Percentiles rank a stretch among this genome's conserved stretches.
phyloP scores from a whole-genome alignment of 2,888 invertebrate genomes.

The Eupelmus urozonus region DNA sequence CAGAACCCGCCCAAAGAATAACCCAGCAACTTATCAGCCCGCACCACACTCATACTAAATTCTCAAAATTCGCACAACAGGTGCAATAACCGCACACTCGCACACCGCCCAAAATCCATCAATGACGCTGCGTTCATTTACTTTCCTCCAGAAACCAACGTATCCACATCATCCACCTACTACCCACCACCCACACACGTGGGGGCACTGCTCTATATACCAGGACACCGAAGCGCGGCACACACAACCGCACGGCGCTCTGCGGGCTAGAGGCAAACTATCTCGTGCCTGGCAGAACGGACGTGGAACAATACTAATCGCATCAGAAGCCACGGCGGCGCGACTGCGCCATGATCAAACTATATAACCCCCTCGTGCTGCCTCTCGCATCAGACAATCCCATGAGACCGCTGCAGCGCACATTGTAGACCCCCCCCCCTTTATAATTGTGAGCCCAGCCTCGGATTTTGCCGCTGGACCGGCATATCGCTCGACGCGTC shows the following conservation, averaged over 20 bases:
- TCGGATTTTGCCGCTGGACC: neutral
- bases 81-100: conserved; percentile 14
- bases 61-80: conserved; percentile 16
- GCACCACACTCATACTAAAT: no score
- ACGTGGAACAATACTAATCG: conserved; percentile 70
- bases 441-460: no score
- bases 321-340: conserved; percentile 65
- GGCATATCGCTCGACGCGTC: no score
- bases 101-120: conserved; percentile 37
- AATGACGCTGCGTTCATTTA: no score
- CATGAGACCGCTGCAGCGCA: conserved; percentile 23
- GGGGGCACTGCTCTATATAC: neutral
- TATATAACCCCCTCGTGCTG: neutral
- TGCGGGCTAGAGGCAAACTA: conserved; percentile 63
- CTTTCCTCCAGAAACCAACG: no score
- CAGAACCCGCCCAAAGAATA: no score
- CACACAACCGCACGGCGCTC: neutral
- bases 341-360: conserved; percentile 62
- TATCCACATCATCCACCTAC: no score
- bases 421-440: no score
- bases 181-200: neutral
- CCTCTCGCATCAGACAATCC: conserved; percentile 31
- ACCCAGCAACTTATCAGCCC: no score
- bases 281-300: conserved; percentile 67
- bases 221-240: no score